Evolutionary conservation across 1,140 invertebrate genomes (phyloP), one percentile per base, ranked within the genome.

Genomic region (Aplysia californica): DNA sequence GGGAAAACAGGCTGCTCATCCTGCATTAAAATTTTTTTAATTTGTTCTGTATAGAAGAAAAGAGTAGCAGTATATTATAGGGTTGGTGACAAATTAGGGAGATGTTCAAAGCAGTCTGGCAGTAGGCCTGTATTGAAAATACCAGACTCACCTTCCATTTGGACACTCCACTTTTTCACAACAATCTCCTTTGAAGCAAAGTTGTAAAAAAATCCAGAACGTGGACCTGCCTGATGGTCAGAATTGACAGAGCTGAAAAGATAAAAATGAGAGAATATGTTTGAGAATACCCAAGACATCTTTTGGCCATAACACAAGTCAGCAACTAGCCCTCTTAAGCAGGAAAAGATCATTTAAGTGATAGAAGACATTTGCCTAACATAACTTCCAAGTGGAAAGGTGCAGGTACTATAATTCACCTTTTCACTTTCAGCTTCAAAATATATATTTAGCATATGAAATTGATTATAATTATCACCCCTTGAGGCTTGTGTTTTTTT

Each of bases 141-240:
- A n/a, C n/a, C n/a, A n/a, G n/a, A n/a, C n/a, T n/a, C n/a, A 87
- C 87, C 89, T 88, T 92, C 92, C 38, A 68, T 80, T 20, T 67
- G 29, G 41, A 68, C 78, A 85, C 98, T 93, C 96, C 97, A 99
- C 87, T 93, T 94, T 84, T 93, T 95, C 0, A 97, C 94, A 21
- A 98, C 73, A 81, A 98, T 92, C 91, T 98, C 96, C 79, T 92
- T 92, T 67, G 92, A 91, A 80, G 94, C 91, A 86, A 99, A 99
- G 84, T 93, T 92, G 86, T 98, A 94, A 85, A 98, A 95, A 85
- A 99, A 98, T 31, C 97, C 97, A 71, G 94, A 93, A 84, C 96
- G 92, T 67, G 92, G 94, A 64, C 93, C 92, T 31, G 90, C 84
- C 26, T 86, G 66, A 6, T 78, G 73, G 79, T 92, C 89, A 82